Evolutionary conservation across 2,113 vertebrate genomes (phyloP).

Genomic region (Notothenia rossii): DNA sequence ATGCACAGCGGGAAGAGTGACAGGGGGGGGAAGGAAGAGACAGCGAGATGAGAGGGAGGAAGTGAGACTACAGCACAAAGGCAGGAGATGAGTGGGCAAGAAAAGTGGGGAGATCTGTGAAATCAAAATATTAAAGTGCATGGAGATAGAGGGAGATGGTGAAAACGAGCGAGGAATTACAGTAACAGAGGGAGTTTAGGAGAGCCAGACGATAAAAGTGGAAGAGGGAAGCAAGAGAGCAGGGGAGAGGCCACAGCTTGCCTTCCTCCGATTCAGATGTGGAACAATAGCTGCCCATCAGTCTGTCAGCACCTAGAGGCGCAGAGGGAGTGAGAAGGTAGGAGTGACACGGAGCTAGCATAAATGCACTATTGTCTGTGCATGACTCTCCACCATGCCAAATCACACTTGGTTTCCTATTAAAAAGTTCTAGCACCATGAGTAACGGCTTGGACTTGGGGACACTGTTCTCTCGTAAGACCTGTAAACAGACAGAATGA

Average conservation of each 20-base stretch:
- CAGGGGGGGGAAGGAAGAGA: constrained; percentile 45
- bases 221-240: constrained; percentile 53
- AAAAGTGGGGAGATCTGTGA: constrained; percentile 35
- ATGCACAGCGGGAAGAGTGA: constrained; percentile 56
- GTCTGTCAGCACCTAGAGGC: constrained; percentile 81
- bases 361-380: constrained; percentile 82
- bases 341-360: constrained; percentile 65
- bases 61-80: constrained; percentile 50
- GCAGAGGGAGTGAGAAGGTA: constrained; percentile 77
- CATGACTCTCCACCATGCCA: constrained; percentile 48
- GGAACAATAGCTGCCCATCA: constrained; percentile 84
- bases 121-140: constrained; percentile 53
- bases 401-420: constrained; percentile 65
- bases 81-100: constrained; percentile 47
- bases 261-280: constrained; percentile 84
- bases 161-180: constrained; percentile 22
- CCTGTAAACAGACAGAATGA: constrained; percentile 50
- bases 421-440: constrained; percentile 60
- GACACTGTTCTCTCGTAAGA: constrained; percentile 24
- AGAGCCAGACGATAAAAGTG: constrained; percentile 19
- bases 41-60: constrained; percentile 59
- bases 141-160: constrained; percentile 23
- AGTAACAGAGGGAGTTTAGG: constrained; percentile 28
- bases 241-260: constrained; percentile 66
- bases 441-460: constrained; percentile 56